Percentiles rank a stretch among this genome's conserved stretches.
phyloP scores from a whole-genome alignment of 2,888 invertebrate species.

The Bombylius major region DNA sequence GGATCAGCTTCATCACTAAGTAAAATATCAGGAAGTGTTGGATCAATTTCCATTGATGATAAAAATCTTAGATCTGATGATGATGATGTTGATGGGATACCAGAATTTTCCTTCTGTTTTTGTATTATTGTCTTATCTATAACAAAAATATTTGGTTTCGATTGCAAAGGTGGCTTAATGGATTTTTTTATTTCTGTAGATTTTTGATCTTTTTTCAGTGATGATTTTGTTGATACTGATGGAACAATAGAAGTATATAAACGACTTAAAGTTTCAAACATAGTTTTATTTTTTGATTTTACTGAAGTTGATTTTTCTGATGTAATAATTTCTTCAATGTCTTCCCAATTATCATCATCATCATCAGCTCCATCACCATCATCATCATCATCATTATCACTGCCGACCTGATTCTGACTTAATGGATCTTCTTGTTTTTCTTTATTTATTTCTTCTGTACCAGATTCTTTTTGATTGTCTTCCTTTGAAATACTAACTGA shows the following conservation, averaged over 20 bases:
- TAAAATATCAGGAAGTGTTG: background rate
- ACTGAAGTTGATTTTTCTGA: background rate
- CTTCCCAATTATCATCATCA: conserved; percentile 26
- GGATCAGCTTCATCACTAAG: background rate
- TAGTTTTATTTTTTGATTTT: conserved; percentile 13
- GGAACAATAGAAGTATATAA: conserved; percentile 13
- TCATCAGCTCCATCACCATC: background rate
- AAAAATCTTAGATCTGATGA: too few relatives aligned
- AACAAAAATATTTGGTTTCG: background rate
- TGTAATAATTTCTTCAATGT: conserved; percentile 22
- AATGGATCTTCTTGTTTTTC: background rate
- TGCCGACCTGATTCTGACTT: background rate
- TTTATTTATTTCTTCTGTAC: background rate
- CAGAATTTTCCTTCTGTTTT: too few relatives aligned
- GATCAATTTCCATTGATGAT: background rate
- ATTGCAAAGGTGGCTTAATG: background rate
- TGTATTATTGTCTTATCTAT: background rate
- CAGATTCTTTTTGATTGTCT: background rate
- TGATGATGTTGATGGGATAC: too few relatives aligned
- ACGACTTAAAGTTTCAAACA: conserved; percentile 19
- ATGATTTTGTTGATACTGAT: background rate
- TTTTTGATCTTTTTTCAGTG: background rate
- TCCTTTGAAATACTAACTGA: background rate
- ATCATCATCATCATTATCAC: background rate
- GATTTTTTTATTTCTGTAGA: background rate